A percentile compares a stretch with the other conserved stretches of the same genome.
Evolutionary conservation across 2,113 vertebrate species (phyloP).

Genomic region (Edolisoma coerulescens): DNA sequence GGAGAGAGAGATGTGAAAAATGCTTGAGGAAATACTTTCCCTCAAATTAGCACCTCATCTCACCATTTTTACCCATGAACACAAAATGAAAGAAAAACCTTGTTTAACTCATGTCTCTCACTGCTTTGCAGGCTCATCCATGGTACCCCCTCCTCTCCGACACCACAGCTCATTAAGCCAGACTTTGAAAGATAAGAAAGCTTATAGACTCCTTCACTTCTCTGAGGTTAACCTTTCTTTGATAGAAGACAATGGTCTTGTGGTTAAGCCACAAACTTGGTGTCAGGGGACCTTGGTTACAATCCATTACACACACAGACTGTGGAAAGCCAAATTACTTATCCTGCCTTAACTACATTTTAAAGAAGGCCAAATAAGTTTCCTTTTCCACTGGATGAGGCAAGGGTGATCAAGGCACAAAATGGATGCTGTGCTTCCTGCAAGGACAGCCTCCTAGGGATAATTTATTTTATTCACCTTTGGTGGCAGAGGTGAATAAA

Average conservation of each 20-base stretch:
- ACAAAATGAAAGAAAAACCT: background rate
- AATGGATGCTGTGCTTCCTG: background rate
- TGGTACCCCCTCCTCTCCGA: background rate
- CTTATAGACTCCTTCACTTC: background rate
- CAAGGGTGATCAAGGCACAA: background rate
- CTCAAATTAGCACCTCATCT: background rate
- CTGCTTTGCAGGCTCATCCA: background rate
- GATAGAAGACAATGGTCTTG: constrained; percentile 33
- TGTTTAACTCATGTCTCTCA: background rate
- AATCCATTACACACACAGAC: constrained; percentile 25
- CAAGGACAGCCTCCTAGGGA: background rate
- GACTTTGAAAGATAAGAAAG: constrained; percentile 20
- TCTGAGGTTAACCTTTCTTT: constrained; percentile 30
- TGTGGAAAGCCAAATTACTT: background rate
- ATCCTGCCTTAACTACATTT: background rate
- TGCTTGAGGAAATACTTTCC: background rate
- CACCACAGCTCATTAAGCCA: constrained; percentile 40
- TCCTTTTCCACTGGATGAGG: background rate
- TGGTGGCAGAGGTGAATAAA: background rate
- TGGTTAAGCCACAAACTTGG: constrained; percentile 49
- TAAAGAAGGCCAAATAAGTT: background rate
- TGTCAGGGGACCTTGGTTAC: constrained; percentile 44
- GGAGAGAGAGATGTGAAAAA: background rate
- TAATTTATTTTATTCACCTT: background rate
- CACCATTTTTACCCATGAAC: background rate